Evolutionary conservation across 2,113 vertebrate genomes (phyloP).

Genomic region (cattle (Bos taurus)): ARS-UCD2.0 NC_037349.1:27882501-27883000

Average conservation of each 20-base stretch:
- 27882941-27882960: constrained; percentile 11
- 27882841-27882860: not conserved
- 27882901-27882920: constrained; percentile 19
- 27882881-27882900: not conserved
- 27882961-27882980: not conserved
- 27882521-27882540: not conserved
- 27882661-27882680: not conserved
- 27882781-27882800: not conserved
- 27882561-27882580: not conserved
- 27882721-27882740: not conserved
- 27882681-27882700: not conserved
- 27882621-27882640: not conserved
- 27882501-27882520: not conserved
- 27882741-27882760: not conserved
- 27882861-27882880: not conserved
- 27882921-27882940: constrained; percentile 41
- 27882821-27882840: not conserved
- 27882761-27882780: not conserved
- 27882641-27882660: not conserved
- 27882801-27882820: not conserved
- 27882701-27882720: not conserved
- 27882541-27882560: not conserved
- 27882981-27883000: not conserved
- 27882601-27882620: not conserved
- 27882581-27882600: not conserved